phyloP scores from a whole-genome alignment of 92 coral and sea anemone species.

The Porites cylindrica region DNA sequence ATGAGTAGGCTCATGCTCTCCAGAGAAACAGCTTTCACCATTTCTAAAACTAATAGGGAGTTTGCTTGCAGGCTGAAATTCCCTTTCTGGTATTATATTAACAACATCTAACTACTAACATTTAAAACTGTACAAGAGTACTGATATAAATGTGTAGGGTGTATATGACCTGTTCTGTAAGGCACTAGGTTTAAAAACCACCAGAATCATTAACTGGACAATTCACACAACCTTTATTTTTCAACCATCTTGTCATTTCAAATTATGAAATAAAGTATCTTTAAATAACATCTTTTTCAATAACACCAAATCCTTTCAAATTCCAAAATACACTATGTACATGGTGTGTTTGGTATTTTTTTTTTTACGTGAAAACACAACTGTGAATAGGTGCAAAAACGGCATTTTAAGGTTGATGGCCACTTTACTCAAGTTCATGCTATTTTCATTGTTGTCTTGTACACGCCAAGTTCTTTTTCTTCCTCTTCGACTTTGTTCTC shows the following conservation, averaged over 20 bases:
- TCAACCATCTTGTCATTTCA: constrained; percentile 2
- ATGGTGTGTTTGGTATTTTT: neutral
- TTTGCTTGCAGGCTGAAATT: no score
- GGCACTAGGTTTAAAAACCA: neutral
- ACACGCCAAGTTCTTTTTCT: neutral
- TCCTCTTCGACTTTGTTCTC: neutral
- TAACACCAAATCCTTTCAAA: constrained; percentile 24
- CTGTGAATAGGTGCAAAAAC: neutral
- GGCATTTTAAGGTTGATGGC: neutral
- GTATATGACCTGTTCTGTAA: neutral
- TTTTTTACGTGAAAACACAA: neutral
- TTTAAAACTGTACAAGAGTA: no score
- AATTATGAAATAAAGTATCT: neutral
- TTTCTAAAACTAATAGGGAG: no score
- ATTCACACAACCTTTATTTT: neutral
- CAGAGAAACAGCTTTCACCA: no score
- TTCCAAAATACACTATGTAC: constrained; percentile 20
- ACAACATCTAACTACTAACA: no score
- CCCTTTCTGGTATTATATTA: no score
- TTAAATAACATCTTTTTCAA: neutral
- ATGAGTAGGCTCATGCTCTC: no score
- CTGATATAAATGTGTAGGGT: no score
- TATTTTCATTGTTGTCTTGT: neutral
- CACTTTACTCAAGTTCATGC: no score
- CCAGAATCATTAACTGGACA: neutral